Base-by-base conservation (phyloP, 2,797 vertebrate genomes). In the Anguilla megastoma region DNA sequence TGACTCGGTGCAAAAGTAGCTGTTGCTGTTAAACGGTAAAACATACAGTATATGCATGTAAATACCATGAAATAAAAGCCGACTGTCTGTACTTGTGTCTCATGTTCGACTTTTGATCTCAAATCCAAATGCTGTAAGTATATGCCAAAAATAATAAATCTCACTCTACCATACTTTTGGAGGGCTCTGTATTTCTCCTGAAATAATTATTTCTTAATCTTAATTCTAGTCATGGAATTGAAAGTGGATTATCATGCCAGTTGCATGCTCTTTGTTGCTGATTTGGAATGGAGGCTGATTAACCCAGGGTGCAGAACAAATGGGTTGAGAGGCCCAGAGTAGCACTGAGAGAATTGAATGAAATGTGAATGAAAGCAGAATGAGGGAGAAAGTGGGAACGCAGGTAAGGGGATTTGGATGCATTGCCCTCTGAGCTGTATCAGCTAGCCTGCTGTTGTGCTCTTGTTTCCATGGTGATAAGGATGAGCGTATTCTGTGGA, bases 381-480 rank as follows among this genome's bases (percentile, higher is more conserved):
- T 83, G 80, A 74, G 69, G 27, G 48, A 71, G 58, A 50, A 52
- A 66, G 63, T n/a, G 63, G 21, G 9, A 27, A 7, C 63, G 33
- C 87, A 84, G 80, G 58, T 84, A 84, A n/a, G 52, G 60, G 3
- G 45, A 71, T 45, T 36, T 82, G 84, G 79, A 82, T 50, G 45
- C 82, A 50, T 82, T 58, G 21, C n/a, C 87, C 87, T 21, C 45
- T 41, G 10, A 82, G 45, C 79, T n/a, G 90, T 91, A 91, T 91
- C 89, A 89, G 93, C 93, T 93, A 95, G 96, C 95, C 96, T 96
- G 95, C 96, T 96, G 96, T 97, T 96, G 94, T 96, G 93, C 95
- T 93, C 76, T 94, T 95, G 97, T 98, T 98, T 96, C 97, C 96
- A 98, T 97, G 96, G 97, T 90, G 94, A 97, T 96, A 94, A 93